Evolutionary conservation across 1,140 invertebrate species (phyloP).

Genomic region (Agraylea sexmaculata): DNA sequence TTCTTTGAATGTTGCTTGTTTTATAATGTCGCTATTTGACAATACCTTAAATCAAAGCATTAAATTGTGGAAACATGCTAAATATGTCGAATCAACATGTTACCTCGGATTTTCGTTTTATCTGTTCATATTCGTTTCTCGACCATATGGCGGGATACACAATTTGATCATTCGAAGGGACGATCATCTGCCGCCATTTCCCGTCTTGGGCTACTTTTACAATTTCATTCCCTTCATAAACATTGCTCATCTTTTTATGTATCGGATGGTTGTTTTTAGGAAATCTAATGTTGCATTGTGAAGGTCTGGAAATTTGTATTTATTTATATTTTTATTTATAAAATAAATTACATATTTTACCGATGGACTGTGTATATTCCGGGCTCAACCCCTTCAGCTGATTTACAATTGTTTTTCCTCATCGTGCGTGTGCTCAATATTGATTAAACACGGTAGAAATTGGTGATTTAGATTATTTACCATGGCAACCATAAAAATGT

Average conservation of each 20-base stretch:
- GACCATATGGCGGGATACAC: constrained; percentile 33
- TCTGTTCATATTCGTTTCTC: constrained; percentile 27
- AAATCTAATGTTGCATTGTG: constrained; percentile 19
- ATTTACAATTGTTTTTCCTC: too few relatives aligned
- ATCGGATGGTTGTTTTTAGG: constrained; percentile 17
- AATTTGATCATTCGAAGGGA: constrained; percentile 29
- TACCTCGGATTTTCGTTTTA: constrained; percentile 32
- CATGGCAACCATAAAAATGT: too few relatives aligned
- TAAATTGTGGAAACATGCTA: not conserved
- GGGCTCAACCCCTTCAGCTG: too few relatives aligned
- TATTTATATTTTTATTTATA: not conserved
- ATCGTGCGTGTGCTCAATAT: too few relatives aligned
- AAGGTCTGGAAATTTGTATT: constrained; percentile 12
- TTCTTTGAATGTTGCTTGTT: constrained; percentile 4
- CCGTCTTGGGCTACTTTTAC: constrained; percentile 16
- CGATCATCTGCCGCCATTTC: constrained; percentile 22
- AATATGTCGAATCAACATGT: not conserved
- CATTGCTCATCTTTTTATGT: constrained; percentile 16
- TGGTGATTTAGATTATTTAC: too few relatives aligned
- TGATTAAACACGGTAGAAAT: too few relatives aligned
- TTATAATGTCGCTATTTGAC: constrained; percentile 7
- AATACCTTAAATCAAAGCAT: constrained; percentile 7
- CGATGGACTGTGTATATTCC: constrained; percentile 18
- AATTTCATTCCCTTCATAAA: constrained; percentile 17
- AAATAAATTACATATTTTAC: constrained; percentile 3